Conservation (phyloP, 2,888 invertebrate genomes). For the Microctonus hyperodae region DNA sequence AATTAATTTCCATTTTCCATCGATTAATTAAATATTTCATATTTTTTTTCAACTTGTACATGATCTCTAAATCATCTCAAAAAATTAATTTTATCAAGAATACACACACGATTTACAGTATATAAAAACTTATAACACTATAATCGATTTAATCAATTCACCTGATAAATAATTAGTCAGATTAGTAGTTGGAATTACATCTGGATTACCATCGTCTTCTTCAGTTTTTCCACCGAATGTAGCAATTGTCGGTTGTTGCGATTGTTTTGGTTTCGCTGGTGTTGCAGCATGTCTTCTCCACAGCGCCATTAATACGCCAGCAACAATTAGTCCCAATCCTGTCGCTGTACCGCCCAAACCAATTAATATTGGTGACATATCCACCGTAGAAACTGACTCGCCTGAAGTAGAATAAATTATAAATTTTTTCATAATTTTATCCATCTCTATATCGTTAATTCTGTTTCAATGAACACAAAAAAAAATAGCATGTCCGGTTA, state of each 20-base stretch:
- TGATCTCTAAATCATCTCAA: too few relatives aligned
- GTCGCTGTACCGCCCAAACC: constrained; percentile 60
- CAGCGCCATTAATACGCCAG: constrained; percentile 60
- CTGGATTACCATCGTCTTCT: constrained; percentile 61
- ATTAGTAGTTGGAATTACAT: constrained; percentile 60
- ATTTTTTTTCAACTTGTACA: too few relatives aligned
- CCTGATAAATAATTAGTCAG: constrained; percentile 57
- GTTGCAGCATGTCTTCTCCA: constrained; percentile 59
- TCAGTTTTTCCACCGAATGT: constrained; percentile 54
- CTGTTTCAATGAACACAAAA: background rate
- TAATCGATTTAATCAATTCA: constrained; percentile 35
- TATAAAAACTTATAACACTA: too few relatives aligned
- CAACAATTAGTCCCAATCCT: constrained; percentile 60
- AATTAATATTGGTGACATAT: constrained; percentile 61
- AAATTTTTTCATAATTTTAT: background rate
- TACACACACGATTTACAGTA: too few relatives aligned
- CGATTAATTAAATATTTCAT: too few relatives aligned
- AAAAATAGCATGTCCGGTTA: constrained; percentile 19
- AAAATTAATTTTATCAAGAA: too few relatives aligned
- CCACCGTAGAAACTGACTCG: constrained; percentile 57
- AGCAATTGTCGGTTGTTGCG: constrained; percentile 53
- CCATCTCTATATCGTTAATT: background rate
- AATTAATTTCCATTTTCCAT: too few relatives aligned
- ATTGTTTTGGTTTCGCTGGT: constrained; percentile 51
- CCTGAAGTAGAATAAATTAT: constrained; percentile 41